Conservation (phyloP, 2,888 invertebrate genomes). For the Eilema griseolum region DNA sequence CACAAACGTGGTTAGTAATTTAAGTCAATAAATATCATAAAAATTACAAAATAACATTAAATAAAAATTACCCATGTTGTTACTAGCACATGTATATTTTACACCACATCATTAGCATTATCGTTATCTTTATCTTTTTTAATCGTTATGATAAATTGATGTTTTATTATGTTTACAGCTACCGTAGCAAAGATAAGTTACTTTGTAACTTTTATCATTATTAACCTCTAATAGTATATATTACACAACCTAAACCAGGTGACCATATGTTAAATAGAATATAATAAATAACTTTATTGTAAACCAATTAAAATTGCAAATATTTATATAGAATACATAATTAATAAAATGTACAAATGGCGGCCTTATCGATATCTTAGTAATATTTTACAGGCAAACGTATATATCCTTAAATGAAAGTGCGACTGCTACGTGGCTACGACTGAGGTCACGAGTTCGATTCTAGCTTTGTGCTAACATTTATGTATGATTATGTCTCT, state of each 20-base stretch:
- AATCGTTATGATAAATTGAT: conserved; percentile 7
- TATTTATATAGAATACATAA: no score
- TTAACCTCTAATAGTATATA: not conserved
- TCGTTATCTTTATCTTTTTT: conserved; percentile 12
- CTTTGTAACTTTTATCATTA: conserved; percentile 6
- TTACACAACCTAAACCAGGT: not conserved
- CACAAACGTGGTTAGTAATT: not conserved
- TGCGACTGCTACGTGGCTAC: no score
- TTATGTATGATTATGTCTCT: no score
- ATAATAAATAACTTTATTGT: not conserved
- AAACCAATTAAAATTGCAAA: no score
- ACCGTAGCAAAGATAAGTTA: conserved; percentile 11
- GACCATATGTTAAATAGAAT: not conserved
- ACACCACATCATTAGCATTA: conserved; percentile 2
- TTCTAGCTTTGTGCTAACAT: no score
- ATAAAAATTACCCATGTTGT: not conserved
- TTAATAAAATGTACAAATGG: no score
- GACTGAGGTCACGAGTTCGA: no score
- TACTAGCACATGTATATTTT: conserved; percentile 1
- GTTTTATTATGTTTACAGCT: conserved; percentile 9
- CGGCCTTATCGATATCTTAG: no score
- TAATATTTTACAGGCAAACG: no score
- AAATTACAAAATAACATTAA: conserved; percentile 4
- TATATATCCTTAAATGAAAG: no score
- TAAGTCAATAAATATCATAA: not conserved